Evolutionary conservation across 2,797 vertebrate genomes (phyloP).

Genomic region (Poecile montanus): DNA sequence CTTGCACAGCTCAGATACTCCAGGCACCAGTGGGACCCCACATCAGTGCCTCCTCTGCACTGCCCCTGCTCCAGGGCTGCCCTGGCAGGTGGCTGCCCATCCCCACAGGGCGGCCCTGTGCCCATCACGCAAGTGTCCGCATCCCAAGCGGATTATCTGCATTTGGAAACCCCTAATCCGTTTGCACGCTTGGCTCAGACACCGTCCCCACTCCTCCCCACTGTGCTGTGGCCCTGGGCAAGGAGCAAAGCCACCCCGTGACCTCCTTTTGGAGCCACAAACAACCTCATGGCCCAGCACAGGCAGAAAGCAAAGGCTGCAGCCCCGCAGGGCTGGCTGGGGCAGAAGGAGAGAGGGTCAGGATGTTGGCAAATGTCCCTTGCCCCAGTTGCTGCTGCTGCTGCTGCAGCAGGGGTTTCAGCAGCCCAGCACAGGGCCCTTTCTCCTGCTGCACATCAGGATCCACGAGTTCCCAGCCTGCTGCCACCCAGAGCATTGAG

Average conservation of each 20-base stretch:
- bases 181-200: neutral
- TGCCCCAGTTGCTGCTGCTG: too few relatives aligned
- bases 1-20: neutral
- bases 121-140: neutral
- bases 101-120: neutral
- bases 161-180: slow-evolving; percentile 60
- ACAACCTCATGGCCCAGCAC: neutral
- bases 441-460: neutral
- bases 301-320: neutral
- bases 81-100: neutral
- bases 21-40: fast-evolving
- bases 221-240: neutral
- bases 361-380: neutral
- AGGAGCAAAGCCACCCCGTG: neutral
- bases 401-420: too few relatives aligned
- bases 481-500: fast-evolving
- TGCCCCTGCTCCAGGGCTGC: neutral
- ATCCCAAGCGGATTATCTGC: slow-evolving; percentile 48
- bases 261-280: slow-evolving; percentile 20
- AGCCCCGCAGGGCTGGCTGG: too few relatives aligned
- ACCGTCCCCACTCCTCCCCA: neutral
- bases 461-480: fast-evolving
- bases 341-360: neutral
- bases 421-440: neutral
- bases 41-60: fast-evolving